Percentiles rank a stretch among this genome's conserved stretches.
These are phyloP conservation scores for Zaprionus capensis DNA, from an alignment of 1,140 invertebrate species.

Conservation along the genomic window DNA sequence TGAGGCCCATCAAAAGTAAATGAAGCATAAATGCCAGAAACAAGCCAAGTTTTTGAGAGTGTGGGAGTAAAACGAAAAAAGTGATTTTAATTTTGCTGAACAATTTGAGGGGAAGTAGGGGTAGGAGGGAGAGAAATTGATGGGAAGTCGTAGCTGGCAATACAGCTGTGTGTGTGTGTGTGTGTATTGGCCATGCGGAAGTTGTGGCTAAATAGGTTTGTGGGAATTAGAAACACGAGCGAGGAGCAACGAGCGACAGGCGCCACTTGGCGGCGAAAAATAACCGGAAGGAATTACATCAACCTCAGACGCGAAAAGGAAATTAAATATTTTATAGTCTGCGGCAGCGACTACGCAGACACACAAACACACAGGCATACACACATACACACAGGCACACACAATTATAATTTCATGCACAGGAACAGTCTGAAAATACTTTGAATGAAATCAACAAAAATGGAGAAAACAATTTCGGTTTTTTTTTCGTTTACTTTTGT, in stretches of 20 bases:
- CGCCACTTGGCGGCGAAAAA: conserved; percentile 64
- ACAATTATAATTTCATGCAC: conserved; percentile 74
- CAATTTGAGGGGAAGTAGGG: conserved; percentile 18
- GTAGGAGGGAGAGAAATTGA: background rate
- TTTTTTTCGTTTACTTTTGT: background rate
- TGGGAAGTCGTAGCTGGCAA: conserved; percentile 11
- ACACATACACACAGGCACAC: conserved; percentile 33
- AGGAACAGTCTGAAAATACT: conserved; percentile 48
- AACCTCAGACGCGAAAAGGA: conserved; percentile 61
- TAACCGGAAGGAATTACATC: conserved; percentile 80
- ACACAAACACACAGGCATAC: background rate
- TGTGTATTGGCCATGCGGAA: conserved; percentile 39
- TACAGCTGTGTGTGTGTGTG: background rate
- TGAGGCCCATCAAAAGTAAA: conserved; percentile 72
- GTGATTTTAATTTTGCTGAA: conserved; percentile 65
- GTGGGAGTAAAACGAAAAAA: conserved; percentile 28
- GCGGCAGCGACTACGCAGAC: conserved; percentile 37
- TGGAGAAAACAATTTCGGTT: conserved; percentile 54
- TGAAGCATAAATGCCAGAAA: conserved; percentile 78
- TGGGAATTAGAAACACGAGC: conserved; percentile 71
- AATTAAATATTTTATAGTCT: conserved; percentile 82
- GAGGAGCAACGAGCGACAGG: background rate
- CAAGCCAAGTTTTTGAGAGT: conserved; percentile 32
- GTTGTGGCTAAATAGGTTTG: conserved; percentile 67
- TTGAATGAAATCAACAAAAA: conserved; percentile 65